Evolutionary conservation across 2,113 vertebrate species (phyloP).

Genomic region (Megaleporinus macrocephalus): DNA sequence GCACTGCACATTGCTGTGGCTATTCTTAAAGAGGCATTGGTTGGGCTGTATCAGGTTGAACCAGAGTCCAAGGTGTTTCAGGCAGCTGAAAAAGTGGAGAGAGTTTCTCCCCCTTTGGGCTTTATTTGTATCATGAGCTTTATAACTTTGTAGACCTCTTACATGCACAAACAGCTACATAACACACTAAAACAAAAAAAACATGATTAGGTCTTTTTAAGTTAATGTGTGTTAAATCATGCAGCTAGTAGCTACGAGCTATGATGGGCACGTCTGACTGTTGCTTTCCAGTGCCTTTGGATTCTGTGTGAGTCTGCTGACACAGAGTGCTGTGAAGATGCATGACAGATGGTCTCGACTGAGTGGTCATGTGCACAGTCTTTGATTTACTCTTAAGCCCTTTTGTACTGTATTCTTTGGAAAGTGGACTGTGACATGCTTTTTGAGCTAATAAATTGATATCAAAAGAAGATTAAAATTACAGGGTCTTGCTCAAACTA

Average conservation of each 20-base stretch:
- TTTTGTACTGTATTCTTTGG: too few relatives aligned
- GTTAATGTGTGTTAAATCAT: background rate
- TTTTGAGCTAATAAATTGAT: background rate
- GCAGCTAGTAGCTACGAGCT: background rate
- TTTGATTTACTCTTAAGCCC: background rate
- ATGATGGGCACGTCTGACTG: background rate
- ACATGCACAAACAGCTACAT: too few relatives aligned
- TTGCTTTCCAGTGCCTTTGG: background rate
- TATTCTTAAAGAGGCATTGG: too few relatives aligned
- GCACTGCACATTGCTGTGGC: too few relatives aligned
- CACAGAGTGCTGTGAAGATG: background rate
- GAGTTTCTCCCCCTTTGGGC: too few relatives aligned
- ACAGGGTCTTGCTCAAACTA: background rate
- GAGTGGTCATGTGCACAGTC: background rate
- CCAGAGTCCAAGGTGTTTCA: too few relatives aligned
- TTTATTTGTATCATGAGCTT: too few relatives aligned
- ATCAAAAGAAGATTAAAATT: background rate
- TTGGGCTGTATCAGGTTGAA: too few relatives aligned
- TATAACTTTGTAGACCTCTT: too few relatives aligned
- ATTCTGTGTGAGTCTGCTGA: constrained; percentile 1
- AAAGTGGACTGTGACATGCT: background rate
- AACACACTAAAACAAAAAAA: too few relatives aligned
- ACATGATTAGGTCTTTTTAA: background rate
- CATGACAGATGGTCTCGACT: background rate
- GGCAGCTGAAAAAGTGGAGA: too few relatives aligned